Conservation (phyloP, 2,113 vertebrate species). For the Mormyrus iriodes region DNA sequence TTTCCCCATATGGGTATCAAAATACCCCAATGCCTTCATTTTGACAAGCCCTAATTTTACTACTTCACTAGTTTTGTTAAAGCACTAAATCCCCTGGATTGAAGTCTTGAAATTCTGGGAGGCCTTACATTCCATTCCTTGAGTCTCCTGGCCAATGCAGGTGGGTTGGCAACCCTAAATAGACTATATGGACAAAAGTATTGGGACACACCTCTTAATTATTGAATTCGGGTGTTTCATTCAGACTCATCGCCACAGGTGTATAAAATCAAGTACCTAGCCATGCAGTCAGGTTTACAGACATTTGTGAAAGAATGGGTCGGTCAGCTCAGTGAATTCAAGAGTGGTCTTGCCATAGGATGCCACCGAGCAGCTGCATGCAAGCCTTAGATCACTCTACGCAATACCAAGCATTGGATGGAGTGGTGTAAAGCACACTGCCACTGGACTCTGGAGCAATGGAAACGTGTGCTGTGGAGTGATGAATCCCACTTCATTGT, state of each 20-base stretch:
- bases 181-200: neutral
- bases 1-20: neutral
- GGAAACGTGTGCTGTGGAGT: neutral
- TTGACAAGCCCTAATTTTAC: neutral
- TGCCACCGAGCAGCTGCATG: neutral
- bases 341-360: neutral
- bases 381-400: neutral
- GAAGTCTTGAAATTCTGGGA: neutral
- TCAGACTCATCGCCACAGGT: neutral
- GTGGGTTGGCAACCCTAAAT: neutral
- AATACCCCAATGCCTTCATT: neutral
- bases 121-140: neutral
- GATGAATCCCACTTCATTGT: neutral
- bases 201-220: neutral
- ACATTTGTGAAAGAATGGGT: neutral
- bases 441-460: neutral
- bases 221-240: neutral
- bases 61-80: neutral
- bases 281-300: neutral
- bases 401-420: neutral
- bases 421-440: neutral
- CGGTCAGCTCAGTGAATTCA: neutral
- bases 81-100: too few species aligned
- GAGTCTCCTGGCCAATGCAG: neutral
- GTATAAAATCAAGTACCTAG: neutral